Evolutionary conservation across 2,888 invertebrate species (phyloP).

Genomic region (Cheiracanthium punctorium): DNA sequence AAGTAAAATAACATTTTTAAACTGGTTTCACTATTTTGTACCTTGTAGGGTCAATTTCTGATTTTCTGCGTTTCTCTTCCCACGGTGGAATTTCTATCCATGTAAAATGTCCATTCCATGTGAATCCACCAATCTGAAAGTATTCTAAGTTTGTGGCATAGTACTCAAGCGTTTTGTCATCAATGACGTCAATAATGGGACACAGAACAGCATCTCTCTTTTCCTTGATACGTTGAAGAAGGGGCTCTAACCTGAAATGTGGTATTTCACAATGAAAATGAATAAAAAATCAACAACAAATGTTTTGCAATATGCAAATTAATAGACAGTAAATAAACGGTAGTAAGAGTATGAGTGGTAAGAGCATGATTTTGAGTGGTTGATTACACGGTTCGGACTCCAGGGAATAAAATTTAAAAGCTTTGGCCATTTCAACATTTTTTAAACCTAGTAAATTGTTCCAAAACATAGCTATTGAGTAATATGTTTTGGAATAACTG

Average conservation of each 20-base stretch:
- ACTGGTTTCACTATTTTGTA: conserved; percentile 73
- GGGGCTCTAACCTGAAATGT: conserved; percentile 84
- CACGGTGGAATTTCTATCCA: conserved; percentile 88
- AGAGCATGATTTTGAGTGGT: too few relatives aligned
- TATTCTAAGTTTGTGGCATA: conserved; percentile 78
- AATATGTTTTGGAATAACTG: too few relatives aligned
- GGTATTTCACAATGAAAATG: too few relatives aligned
- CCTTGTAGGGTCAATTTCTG: conserved; percentile 82
- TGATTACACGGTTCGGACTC: too few relatives aligned
- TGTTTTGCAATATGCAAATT: too few relatives aligned
- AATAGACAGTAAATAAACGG: too few relatives aligned
- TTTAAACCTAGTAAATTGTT: too few relatives aligned
- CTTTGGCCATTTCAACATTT: too few relatives aligned
- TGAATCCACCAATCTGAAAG: conserved; percentile 86
- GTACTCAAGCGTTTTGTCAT: conserved; percentile 86
- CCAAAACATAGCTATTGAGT: too few relatives aligned
- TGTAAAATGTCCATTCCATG: conserved; percentile 93
- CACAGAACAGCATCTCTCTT: conserved; percentile 87
- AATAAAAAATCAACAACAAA: too few relatives aligned
- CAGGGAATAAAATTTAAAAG: too few relatives aligned
- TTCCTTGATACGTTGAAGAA: conserved; percentile 89
- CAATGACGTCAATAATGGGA: conserved; percentile 96
- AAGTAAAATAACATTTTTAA: not conserved
- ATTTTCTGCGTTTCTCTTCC: conserved; percentile 81
- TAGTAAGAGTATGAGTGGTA: too few relatives aligned